These are phyloP conservation scores for Pseudococcus viburni DNA, from an alignment of 2,888 invertebrate genomes.

Conservation along the genomic window DNA sequence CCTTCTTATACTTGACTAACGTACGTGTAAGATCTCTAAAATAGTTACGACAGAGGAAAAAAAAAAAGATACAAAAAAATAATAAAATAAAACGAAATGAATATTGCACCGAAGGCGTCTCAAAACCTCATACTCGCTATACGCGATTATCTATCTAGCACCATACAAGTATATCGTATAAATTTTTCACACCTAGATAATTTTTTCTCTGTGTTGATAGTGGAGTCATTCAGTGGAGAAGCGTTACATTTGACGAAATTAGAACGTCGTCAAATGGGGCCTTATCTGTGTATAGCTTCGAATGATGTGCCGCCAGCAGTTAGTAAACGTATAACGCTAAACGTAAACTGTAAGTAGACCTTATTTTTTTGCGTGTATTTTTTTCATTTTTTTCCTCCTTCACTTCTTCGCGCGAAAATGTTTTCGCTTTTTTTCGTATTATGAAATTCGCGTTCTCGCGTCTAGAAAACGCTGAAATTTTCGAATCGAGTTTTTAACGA, in stretches of 20 bases:
- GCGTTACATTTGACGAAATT: slow-evolving; percentile 82
- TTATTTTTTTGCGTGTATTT: slow-evolving; percentile 67
- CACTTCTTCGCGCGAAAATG: slow-evolving; percentile 67
- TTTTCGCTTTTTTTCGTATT: slow-evolving; percentile 44
- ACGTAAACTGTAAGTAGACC: slow-evolving; percentile 87
- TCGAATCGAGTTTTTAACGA: not conserved
- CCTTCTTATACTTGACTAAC: no score
- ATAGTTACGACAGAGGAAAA: no score
- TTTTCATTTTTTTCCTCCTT: slow-evolving; percentile 67
- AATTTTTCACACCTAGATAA: not conserved
- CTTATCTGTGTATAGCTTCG: slow-evolving; percentile 91
- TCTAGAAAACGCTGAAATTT: not conserved
- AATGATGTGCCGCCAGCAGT: slow-evolving; percentile 94
- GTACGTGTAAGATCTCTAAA: no score
- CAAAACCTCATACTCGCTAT: not conserved
- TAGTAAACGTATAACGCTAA: slow-evolving; percentile 88
- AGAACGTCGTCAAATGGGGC: slow-evolving; percentile 91
- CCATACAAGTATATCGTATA: not conserved
- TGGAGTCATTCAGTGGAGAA: slow-evolving; percentile 76
- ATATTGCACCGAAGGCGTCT: not conserved
- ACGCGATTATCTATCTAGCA: no score
- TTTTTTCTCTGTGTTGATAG: slow-evolving; percentile 50
- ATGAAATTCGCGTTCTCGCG: not conserved
- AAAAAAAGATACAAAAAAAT: not conserved
- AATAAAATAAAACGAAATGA: not conserved